phyloP scores from a whole-genome alignment of 2,888 invertebrate genomes.

The Pyrochroa serraticornis region DNA sequence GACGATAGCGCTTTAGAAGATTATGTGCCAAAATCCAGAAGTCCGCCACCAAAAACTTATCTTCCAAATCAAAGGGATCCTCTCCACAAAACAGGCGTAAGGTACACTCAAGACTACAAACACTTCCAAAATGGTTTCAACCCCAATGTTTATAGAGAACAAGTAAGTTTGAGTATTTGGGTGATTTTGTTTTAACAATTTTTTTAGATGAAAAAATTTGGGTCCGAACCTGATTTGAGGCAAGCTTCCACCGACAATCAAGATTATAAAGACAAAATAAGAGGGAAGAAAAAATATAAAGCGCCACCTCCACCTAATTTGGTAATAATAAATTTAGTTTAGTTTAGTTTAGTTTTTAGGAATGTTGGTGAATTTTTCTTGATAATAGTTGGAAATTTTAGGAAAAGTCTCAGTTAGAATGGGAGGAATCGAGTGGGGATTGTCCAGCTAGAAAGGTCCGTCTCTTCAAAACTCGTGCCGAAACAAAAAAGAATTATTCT shows the following conservation, averaged over 20 bases:
- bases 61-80: constrained; percentile 38
- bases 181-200: background rate
- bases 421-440: constrained; percentile 44
- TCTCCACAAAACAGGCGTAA: constrained; percentile 36
- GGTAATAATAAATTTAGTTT: constrained; percentile 9
- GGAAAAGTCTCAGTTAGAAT: constrained; percentile 52
- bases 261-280: constrained; percentile 59
- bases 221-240: constrained; percentile 75
- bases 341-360: no score
- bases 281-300: constrained; percentile 76
- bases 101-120: constrained; percentile 30
- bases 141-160: constrained; percentile 8
- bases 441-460: constrained; percentile 64
- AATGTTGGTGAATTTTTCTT: background rate
- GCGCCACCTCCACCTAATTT: constrained; percentile 66
- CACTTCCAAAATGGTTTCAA: constrained; percentile 19
- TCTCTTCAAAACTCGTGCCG: constrained; percentile 76
- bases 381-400: constrained; percentile 21
- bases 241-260: constrained; percentile 34
- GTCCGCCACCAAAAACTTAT: constrained; percentile 31
- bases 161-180: constrained; percentile 13
- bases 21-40: background rate
- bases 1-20: constrained; percentile 20
- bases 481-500: constrained; percentile 65
- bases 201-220: constrained; percentile 65